Conservation (phyloP, 2,888 invertebrate species). For the Tachina fera region DNA sequence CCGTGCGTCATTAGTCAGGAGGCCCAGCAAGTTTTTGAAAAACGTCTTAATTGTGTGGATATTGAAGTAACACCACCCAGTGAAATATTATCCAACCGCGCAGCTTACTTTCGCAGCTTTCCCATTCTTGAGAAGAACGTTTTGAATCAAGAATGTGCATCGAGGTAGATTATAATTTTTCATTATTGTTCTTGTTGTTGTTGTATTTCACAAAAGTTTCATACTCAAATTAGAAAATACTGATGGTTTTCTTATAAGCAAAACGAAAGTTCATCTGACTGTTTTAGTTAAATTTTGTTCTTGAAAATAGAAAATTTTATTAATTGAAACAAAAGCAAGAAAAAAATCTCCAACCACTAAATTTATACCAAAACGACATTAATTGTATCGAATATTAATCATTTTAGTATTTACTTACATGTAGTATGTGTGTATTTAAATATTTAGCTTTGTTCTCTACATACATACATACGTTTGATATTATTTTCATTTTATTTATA, state of each 20-base stretch:
- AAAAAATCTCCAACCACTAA: slow-evolving; percentile 26
- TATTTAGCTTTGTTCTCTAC: slow-evolving; percentile 50
- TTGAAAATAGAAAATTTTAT: slow-evolving; percentile 38
- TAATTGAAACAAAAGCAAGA: slow-evolving; percentile 28
- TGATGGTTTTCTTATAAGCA: slow-evolving; percentile 25
- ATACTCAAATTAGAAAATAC: slow-evolving; percentile 63
- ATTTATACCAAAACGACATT: slow-evolving; percentile 54
- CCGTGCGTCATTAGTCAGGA: slow-evolving; percentile 88
- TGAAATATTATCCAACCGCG: slow-evolving; percentile 89
- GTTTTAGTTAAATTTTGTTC: slow-evolving; percentile 54
- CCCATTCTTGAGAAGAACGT: slow-evolving; percentile 91
- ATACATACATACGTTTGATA: slow-evolving; percentile 62
- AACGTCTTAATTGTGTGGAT: slow-evolving; percentile 88
- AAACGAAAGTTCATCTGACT: slow-evolving; percentile 38
- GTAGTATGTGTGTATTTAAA: slow-evolving; percentile 50
- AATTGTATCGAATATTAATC: slow-evolving; percentile 62
- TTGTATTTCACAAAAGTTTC: slow-evolving; percentile 62
- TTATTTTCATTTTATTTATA: slow-evolving; percentile 58
- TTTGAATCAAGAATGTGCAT: slow-evolving; percentile 89
- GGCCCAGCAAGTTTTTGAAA: slow-evolving; percentile 86
- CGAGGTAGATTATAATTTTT: slow-evolving; percentile 84
- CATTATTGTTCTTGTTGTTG: slow-evolving; percentile 28
- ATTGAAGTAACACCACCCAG: slow-evolving; percentile 92
- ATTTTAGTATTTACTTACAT: slow-evolving; percentile 57
- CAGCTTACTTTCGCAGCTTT: slow-evolving; percentile 91